phyloP scores from a whole-genome alignment of 2,888 invertebrate species.

The Pseudococcus longispinus region DNA sequence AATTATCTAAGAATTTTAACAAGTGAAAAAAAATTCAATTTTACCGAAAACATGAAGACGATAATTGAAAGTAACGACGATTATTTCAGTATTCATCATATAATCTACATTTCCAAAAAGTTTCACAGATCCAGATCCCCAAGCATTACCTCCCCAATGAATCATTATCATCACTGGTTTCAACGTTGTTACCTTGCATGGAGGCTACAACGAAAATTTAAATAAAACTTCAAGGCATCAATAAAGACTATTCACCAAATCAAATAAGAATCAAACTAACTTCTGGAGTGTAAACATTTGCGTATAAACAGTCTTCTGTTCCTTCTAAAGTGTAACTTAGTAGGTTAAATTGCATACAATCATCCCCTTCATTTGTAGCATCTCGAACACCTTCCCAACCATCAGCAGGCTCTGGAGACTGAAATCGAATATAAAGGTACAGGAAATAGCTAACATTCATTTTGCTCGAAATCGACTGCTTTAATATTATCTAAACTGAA shows the following conservation, averaged over 20 bases:
- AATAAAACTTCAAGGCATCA: neutral
- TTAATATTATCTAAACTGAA: neutral
- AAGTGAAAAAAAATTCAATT: neutral
- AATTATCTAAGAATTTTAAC: neutral
- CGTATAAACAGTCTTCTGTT: conserved; percentile 38
- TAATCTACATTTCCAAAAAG: conserved; percentile 11
- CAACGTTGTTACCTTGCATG: neutral
- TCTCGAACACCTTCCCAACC: conserved; percentile 20
- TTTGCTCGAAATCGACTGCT: neutral
- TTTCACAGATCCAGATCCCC: neutral
- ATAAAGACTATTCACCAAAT: neutral
- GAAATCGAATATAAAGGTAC: neutral
- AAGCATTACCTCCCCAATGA: conserved; percentile 8
- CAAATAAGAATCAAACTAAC: neutral
- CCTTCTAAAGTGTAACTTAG: neutral
- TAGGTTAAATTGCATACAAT: neutral
- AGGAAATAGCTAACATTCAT: neutral
- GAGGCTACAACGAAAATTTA: neutral
- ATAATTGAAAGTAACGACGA: conserved; percentile 46
- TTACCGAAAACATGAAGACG: conserved; percentile 37
- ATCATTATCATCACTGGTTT: conserved; percentile 38
- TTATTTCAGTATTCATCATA: conserved; percentile 34
- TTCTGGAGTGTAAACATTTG: conserved; percentile 28
- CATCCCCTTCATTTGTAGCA: conserved; percentile 6
- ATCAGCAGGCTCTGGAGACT: neutral